phyloP scores from a whole-genome alignment of 1,140 invertebrate species.

The Micrasema minimum region DNA sequence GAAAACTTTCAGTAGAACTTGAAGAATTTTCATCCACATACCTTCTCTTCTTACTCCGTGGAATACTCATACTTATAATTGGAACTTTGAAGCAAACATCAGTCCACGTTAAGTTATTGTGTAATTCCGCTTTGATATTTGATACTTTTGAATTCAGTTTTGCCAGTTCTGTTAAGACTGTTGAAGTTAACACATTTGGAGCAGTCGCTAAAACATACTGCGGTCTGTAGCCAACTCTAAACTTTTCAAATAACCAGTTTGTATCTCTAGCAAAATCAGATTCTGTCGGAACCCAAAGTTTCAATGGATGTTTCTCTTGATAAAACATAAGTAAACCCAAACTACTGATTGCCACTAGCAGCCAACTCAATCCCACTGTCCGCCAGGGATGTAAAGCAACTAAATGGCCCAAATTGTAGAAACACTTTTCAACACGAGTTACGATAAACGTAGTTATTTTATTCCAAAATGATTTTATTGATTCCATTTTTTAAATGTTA shows the following conservation, averaged over 20 bases:
- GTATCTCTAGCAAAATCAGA: slow-evolving; percentile 76
- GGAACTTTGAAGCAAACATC: slow-evolving; percentile 76
- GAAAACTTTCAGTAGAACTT: not conserved
- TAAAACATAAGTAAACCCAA: slow-evolving; percentile 70
- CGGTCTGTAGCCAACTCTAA: slow-evolving; percentile 71
- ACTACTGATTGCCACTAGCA: slow-evolving; percentile 64
- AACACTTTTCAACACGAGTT: slow-evolving; percentile 61
- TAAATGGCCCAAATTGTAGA: slow-evolving; percentile 65
- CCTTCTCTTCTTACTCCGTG: slow-evolving; percentile 1
- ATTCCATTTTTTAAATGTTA: slow-evolving; percentile 41
- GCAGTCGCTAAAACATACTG: slow-evolving; percentile 73
- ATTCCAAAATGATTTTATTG: slow-evolving; percentile 62
- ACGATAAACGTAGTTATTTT: slow-evolving; percentile 60
- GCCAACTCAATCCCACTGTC: slow-evolving; percentile 66
- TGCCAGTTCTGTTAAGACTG: slow-evolving; percentile 61
- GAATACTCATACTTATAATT: slow-evolving; percentile 41
- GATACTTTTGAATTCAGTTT: slow-evolving; percentile 59
- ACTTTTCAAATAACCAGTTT: slow-evolving; percentile 77
- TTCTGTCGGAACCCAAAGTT: slow-evolving; percentile 77
- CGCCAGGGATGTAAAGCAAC: slow-evolving; percentile 67
- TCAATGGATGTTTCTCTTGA: slow-evolving; percentile 72
- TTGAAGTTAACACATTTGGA: slow-evolving; percentile 73
- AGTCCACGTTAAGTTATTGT: slow-evolving; percentile 64
- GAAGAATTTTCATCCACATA: not conserved
- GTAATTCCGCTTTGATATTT: slow-evolving; percentile 56